phyloP scores from a whole-genome alignment of 2,888 invertebrate genomes.

The Eumacrocentrus americanus region DNA sequence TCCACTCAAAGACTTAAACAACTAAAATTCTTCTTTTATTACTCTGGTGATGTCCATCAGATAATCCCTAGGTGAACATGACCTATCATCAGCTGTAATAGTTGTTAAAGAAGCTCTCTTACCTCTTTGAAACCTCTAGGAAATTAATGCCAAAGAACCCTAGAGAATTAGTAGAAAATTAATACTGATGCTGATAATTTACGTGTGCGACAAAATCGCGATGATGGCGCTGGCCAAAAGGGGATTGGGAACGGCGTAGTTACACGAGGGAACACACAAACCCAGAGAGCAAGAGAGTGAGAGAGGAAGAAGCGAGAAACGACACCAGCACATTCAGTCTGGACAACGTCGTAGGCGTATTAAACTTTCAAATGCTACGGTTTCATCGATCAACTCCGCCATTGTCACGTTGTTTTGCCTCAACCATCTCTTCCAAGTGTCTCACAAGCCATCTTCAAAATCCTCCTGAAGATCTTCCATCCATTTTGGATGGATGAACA shows the following conservation, averaged over 20 bases:
- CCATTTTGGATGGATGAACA: no score
- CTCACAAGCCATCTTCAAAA: no score
- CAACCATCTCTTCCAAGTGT: background rate
- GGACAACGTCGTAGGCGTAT: conserved; percentile 27
- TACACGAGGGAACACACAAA: background rate
- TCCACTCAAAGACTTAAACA: background rate
- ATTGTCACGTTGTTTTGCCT: conserved; percentile 5
- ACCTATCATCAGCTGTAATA: no score
- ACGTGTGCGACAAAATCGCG: conserved; percentile 19
- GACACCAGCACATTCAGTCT: background rate
- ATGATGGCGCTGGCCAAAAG: conserved; percentile 23
- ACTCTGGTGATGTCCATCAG: no score
- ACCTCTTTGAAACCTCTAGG: no score
- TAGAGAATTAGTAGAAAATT: no score
- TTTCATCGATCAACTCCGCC: conserved; percentile 27
- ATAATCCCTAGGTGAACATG: no score
- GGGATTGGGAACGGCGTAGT: conserved; percentile 22
- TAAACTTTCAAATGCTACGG: conserved; percentile 29
- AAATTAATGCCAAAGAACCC: no score
- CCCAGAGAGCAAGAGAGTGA: background rate
- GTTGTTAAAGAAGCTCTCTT: no score
- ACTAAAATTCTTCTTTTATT: no score
- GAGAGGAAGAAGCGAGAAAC: conserved; percentile 36
- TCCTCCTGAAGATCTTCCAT: no score
- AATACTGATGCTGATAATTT: no score